These are phyloP conservation scores for Drosophila littoralis DNA, from an alignment of 1,140 invertebrate genomes.

Conservation along the genomic window DNA sequence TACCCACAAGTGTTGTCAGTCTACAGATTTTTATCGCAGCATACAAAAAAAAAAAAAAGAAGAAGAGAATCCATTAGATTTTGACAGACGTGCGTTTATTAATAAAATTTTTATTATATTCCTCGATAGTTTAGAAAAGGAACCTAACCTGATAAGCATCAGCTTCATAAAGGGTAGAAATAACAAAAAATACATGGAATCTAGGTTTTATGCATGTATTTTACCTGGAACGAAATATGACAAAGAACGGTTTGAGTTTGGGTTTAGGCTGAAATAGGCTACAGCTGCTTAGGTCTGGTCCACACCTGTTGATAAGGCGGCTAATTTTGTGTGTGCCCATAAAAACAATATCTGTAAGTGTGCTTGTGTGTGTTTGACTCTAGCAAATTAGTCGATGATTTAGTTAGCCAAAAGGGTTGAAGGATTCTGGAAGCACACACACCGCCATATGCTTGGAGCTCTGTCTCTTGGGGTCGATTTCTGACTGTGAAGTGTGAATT, in stretches of 20 bases:
- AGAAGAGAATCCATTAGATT: conserved; percentile 66
- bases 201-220: conserved; percentile 38
- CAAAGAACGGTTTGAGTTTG: conserved; percentile 30
- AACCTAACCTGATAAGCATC: conserved; percentile 61
- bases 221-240: conserved; percentile 43
- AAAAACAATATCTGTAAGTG: conserved; percentile 37
- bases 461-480: conserved; percentile 36
- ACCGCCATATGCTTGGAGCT: conserved; percentile 27
- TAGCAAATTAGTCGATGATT: conserved; percentile 66
- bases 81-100: conserved; percentile 71
- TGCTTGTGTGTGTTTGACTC: conserved; percentile 21
- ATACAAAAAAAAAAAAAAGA: conserved; percentile 22
- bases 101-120: conserved; percentile 74
- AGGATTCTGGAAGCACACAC: not conserved
- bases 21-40: conserved; percentile 66
- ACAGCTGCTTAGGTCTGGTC: conserved; percentile 62
- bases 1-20: conserved; percentile 55
- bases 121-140: conserved; percentile 38
- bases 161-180: conserved; percentile 56
- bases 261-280: not conserved
- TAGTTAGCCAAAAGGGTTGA: conserved; percentile 28
- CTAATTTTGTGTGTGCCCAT: conserved; percentile 66
- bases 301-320: conserved; percentile 72
- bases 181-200: conserved; percentile 50
- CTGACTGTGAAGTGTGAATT: conserved; percentile 68